These are phyloP conservation scores for Periphyllus acericola DNA, from an alignment of 2,888 invertebrate genomes.

Conservation along the genomic window DNA sequence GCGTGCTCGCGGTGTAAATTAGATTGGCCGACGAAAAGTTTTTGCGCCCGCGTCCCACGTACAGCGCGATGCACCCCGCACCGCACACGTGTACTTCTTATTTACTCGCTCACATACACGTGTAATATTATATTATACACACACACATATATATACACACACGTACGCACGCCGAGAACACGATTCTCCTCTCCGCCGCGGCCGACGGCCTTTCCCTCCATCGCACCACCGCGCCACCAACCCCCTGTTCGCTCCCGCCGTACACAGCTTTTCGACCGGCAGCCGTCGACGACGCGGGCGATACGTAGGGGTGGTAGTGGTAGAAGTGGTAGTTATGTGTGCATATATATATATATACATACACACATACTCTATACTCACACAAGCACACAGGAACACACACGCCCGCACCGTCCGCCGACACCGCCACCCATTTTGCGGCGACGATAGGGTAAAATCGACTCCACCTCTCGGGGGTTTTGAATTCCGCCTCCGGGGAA, in stretches of 20 bases:
- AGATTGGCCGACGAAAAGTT: conserved; percentile 59
- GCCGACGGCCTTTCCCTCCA: not conserved
- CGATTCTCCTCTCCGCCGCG: too few species aligned
- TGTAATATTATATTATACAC: too few species aligned
- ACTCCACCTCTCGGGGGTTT: conserved; percentile 70
- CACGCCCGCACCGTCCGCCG: not conserved
- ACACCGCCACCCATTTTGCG: conserved; percentile 60
- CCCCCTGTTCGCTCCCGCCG: not conserved
- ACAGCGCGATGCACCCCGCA: not conserved
- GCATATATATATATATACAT: not conserved
- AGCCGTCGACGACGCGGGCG: too few species aligned
- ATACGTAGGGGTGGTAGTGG: too few species aligned
- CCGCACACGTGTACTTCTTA: not conserved
- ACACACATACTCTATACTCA: not conserved
- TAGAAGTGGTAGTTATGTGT: too few species aligned
- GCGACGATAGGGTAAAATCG: conserved; percentile 63
- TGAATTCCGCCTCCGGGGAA: conserved; percentile 67
- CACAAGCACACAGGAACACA: conserved; percentile 2
- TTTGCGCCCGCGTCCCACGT: not conserved
- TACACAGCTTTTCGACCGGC: not conserved
- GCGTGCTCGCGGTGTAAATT: conserved; percentile 41
- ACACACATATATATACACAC: too few species aligned
- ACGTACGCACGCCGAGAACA: not conserved
- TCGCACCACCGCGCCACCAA: not conserved
- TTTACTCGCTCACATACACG: too few species aligned